Conservation (phyloP, 1,140 invertebrate species). For the Eubasilissa regina region DNA sequence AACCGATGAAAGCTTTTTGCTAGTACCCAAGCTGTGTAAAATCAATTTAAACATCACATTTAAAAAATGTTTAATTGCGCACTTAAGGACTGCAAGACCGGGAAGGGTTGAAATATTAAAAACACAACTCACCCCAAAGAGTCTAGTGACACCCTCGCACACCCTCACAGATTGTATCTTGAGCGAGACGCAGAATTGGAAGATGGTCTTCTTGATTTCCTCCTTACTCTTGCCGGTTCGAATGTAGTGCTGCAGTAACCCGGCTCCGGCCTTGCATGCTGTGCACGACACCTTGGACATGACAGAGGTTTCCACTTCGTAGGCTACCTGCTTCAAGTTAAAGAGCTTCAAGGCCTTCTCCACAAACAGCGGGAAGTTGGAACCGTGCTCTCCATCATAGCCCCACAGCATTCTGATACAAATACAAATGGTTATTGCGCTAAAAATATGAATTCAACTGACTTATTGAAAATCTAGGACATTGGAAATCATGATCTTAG, state of each 20-base stretch:
- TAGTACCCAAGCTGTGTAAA: no score
- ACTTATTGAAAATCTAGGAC: background rate
- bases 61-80: no score
- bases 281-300: conserved; percentile 94
- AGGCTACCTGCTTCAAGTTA: conserved; percentile 83
- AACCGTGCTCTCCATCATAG: conserved; percentile 77
- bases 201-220: conserved; percentile 89
- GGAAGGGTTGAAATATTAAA: no score
- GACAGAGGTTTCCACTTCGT: conserved; percentile 90
- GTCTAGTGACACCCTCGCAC: conserved; percentile 87
- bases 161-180: conserved; percentile 89
- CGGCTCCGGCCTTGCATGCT: conserved; percentile 90
- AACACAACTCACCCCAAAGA: conserved; percentile 81
- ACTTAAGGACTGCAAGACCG: no score
- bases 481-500: no score
- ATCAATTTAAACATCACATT: no score
- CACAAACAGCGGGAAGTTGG: conserved; percentile 83
- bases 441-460: background rate
- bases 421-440: background rate
- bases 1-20: no score
- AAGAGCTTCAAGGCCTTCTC: conserved; percentile 87
- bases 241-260: conserved; percentile 89
- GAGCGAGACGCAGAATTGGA: conserved; percentile 87
- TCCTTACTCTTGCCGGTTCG: conserved; percentile 85
- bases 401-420: conserved; percentile 78